Conservation (phyloP, 2,888 invertebrate species). For the Cerceris ruficornis region DNA sequence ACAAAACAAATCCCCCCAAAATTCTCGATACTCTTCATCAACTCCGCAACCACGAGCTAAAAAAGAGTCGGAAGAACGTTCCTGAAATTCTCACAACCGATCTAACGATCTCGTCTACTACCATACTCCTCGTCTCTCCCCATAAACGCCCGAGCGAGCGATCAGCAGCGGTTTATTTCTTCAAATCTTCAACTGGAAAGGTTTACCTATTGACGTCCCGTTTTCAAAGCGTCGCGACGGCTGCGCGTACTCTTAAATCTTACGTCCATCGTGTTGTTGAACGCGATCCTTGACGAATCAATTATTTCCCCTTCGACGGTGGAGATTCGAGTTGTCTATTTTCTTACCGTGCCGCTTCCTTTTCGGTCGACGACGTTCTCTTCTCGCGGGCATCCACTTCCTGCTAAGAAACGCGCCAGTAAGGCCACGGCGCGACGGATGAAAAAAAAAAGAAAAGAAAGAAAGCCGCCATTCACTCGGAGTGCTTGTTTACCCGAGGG, state of each 20-base stretch:
- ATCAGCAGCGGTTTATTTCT: slow-evolving; percentile 50
- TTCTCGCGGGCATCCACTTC: background rate
- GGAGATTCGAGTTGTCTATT: slow-evolving; percentile 36
- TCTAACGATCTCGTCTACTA: background rate
- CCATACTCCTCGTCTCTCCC: background rate
- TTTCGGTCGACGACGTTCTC: background rate
- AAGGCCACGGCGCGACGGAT: too few relatives aligned
- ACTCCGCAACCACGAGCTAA: too few relatives aligned
- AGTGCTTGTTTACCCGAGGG: too few relatives aligned
- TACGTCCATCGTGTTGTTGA: slow-evolving; percentile 24
- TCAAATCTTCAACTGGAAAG: slow-evolving; percentile 28
- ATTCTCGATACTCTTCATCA: too few relatives aligned
- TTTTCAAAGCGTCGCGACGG: slow-evolving; percentile 61
- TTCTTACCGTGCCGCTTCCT: slow-evolving; percentile 16
- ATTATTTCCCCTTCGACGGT: slow-evolving; percentile 54
- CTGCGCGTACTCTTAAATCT: slow-evolving; percentile 39
- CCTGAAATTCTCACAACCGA: too few relatives aligned
- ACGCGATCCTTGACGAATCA: slow-evolving; percentile 56
- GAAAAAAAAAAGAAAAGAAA: too few relatives aligned
- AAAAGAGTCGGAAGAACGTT: too few relatives aligned
- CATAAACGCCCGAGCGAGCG: background rate
- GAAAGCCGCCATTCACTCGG: too few relatives aligned
- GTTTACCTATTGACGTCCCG: slow-evolving; percentile 39
- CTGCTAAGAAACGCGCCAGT: background rate
- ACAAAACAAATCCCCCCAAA: too few relatives aligned